Evolutionary conservation across 2,113 vertebrate genomes (phyloP), one percentile per base, ranked within the genome.

Genomic region (Etheostoma cragini): DNA sequence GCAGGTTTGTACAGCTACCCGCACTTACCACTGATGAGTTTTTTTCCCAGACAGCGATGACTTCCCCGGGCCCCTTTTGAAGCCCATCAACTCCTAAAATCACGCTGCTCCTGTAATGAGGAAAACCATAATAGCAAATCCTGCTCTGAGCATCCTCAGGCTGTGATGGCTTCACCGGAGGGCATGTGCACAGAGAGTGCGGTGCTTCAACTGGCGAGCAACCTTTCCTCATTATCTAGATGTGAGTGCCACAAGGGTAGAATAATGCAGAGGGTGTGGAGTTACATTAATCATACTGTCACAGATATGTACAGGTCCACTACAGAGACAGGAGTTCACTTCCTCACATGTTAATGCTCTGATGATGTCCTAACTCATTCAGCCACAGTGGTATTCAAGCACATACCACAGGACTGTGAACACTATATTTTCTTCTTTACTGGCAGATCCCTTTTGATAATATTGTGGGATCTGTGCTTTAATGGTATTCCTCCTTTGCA

Each of bases 71-170:
- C 26, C 65, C 64, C 42, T 0, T 50, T 54, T 65, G 71, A 78
- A 80, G 47, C 76, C 86, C 76, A 89, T 89, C 80, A 81, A 60
- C 69, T 85, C 54, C 45, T 53, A 60, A 80, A 82, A 64, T 88
- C 88, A 86, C 2, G 84, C 91, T 92, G 93, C 76, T 90, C 42
- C 72, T 26, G 69, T 93, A 91, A 94, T 93, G 91, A 91, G 88
- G 66, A 88, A 88, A 87, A 66, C 65, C 83, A 80, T 91, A 82
- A 93, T 87, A 81, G 84, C 72, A 73, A 76, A 73, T 73, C 45
- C 58, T 73, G 76, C 86, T 90, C 8, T 5, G 61, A 80, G 84
- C 84, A 33, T 83, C 72, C 68, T 79, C 79, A 68, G 65, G 26
- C 69, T 66, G 78, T 66, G 80, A 78, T 78, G 33, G 81, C 78